Evolutionary conservation across 2,113 vertebrate genomes (phyloP).

Genomic region (Phycodurus eques): DNA sequence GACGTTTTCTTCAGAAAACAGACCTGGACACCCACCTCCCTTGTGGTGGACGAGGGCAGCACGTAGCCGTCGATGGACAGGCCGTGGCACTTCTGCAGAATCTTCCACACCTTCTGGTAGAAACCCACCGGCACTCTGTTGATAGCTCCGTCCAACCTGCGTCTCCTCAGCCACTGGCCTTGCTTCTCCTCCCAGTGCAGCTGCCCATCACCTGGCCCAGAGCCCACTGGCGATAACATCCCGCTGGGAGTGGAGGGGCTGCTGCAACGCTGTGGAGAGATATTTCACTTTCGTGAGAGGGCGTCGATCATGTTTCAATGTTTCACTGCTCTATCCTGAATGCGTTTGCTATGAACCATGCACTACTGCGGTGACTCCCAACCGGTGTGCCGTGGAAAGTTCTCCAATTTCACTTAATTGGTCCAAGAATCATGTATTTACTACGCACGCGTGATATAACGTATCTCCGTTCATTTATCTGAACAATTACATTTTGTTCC

Average conservation of each 20-base stretch:
- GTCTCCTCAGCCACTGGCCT: slow-evolving; percentile 95
- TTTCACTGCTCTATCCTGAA: neutral
- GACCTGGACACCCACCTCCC: slow-evolving; percentile 75
- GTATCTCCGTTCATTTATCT: no score
- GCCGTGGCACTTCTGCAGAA: slow-evolving; percentile 97
- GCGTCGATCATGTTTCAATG: neutral
- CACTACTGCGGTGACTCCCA: neutral
- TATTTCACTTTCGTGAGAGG: neutral
- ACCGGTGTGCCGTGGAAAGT: neutral
- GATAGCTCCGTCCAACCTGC: slow-evolving; percentile 92
- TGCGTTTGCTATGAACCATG: neutral
- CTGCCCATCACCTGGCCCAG: slow-evolving; percentile 58
- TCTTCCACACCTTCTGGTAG: slow-evolving; percentile 96
- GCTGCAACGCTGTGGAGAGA: slow-evolving; percentile 80
- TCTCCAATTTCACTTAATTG: neutral
- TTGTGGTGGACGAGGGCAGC: slow-evolving; percentile 92
- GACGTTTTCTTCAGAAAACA: neutral
- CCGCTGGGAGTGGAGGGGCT: slow-evolving; percentile 91
- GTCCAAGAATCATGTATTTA: neutral
- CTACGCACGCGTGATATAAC: neutral
- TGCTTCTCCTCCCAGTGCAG: slow-evolving; percentile 87
- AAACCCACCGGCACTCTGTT: slow-evolving; percentile 97
- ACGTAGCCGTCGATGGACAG: slow-evolving; percentile 96
- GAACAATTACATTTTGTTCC: no score
- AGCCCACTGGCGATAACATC: slow-evolving; percentile 77